Conservation (phyloP, 2,888 invertebrate genomes). For the Aleiodes alternator region DNA sequence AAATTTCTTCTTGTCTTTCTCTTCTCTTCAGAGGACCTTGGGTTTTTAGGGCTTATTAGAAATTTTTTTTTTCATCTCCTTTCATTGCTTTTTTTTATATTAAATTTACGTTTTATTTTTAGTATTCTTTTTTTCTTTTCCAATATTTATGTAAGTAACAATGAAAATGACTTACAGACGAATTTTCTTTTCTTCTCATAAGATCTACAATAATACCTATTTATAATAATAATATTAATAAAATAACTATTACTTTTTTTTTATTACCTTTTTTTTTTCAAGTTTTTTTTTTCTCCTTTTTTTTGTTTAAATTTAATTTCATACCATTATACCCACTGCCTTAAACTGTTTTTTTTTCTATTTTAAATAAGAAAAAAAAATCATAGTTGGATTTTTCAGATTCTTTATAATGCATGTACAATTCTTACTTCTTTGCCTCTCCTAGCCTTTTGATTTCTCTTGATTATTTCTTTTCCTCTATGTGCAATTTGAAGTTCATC, state of each 20-base stretch:
- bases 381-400: conserved; percentile 44
- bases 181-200: conserved; percentile 57
- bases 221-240: conserved; percentile 61
- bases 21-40: neutral
- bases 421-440: conserved; percentile 21
- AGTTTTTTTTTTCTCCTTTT: conserved; percentile 45
- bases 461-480: neutral
- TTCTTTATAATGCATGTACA: conserved; percentile 28
- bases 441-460: neutral
- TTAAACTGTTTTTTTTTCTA: conserved; percentile 68
- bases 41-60: neutral
- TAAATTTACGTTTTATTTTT: conserved; percentile 75
- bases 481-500: no score
- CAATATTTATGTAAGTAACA: conserved; percentile 75
- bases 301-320: conserved; percentile 52
- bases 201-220: conserved; percentile 70
- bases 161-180: conserved; percentile 73
- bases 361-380: conserved; percentile 43
- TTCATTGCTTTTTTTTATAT: conserved; percentile 62
- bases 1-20: neutral
- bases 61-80: no score
- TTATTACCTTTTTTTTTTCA: conserved; percentile 53
- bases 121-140: conserved; percentile 58
- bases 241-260: conserved; percentile 63
- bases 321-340: conserved; percentile 72